Evolutionary conservation across 2,797 vertebrate genomes (phyloP), one percentile per base, ranked within the genome.

Genomic region (Notolepis coatsorum): DNA sequence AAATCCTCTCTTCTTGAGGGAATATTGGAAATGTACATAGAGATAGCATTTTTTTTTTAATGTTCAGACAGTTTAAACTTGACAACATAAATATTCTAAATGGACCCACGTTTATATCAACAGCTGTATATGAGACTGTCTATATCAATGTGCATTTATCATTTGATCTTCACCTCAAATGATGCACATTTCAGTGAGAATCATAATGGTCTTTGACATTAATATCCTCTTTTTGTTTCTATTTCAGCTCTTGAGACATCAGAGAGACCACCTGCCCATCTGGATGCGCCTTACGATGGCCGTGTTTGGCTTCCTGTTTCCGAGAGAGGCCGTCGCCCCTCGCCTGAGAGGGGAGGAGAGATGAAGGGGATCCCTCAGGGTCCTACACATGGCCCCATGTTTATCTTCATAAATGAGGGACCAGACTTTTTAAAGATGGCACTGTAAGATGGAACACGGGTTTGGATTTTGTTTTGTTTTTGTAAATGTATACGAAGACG

Each of bases 391-490:
- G 52, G 71, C 28, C 77, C 73, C 70, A 76, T 66, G 56, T 51
- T 25, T 41, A n/a, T 24, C 8, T 37, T 17, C 30, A 49, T 2
- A 39, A 61, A 74, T 39, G 54, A 75, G 81, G 79, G 77, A 82
- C 68, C 64, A 37, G 86, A 88, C 84, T 84, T 84, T 74, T 79
- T n/a, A n/a, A 72, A 87, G 79, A 90, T 79, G 88, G 89, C 91
- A 89, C 90, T 91, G 90, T 89, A 90, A 80, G 89, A 88, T 85
- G 85, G 83, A 92, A 89, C 80, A 89, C 88, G 87, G 90, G 90
- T 92, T 89, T 71, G 72, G 83, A 83, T 84, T 87, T 81, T 71
- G 35, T 85, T 82, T 81, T 68, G 23, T 61, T 48, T 27, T 48
- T 47, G 17, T 76, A 72, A 77, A 62, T 68, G 68, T 81, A 71